phyloP scores from a whole-genome alignment of 2,888 invertebrate species.

The Steinernema scapterisci region DNA sequence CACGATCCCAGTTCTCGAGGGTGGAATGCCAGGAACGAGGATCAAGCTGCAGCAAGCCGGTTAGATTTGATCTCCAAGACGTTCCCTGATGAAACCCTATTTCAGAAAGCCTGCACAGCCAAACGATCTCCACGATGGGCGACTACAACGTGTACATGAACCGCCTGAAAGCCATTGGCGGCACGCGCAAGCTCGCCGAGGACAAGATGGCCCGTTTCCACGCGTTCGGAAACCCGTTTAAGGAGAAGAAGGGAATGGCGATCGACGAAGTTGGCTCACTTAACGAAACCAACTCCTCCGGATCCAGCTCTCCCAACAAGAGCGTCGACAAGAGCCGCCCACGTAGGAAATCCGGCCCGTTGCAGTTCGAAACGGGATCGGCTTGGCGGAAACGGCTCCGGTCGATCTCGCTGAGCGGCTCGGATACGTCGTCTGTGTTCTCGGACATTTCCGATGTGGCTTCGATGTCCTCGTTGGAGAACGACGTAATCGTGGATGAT shows the following conservation, averaged over 20 bases:
- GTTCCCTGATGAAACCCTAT: neutral
- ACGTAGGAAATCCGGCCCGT: conserved; percentile 8
- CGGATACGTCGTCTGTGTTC: conserved; percentile 33
- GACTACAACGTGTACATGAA: conserved; percentile 98
- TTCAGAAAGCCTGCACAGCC: conserved; percentile 84
- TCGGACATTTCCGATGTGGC: conserved; percentile 27
- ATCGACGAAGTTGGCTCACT: conserved; percentile 59
- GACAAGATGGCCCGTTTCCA: conserved; percentile 83
- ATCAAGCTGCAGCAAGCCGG: conserved; percentile 80
- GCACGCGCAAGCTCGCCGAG: neutral
- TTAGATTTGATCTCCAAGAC: conserved; percentile 50
- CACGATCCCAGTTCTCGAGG: conserved; percentile 52
- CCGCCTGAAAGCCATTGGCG: conserved; percentile 73
- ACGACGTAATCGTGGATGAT: conserved; percentile 5
- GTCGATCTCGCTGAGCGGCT: conserved; percentile 7
- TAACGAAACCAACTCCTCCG: neutral
- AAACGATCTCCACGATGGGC: conserved; percentile 97
- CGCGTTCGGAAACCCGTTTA: conserved; percentile 99
- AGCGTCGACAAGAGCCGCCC: neutral
- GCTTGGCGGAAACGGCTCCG: conserved; percentile 8
- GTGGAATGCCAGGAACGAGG: conserved; percentile 75
- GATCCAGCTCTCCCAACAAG: neutral
- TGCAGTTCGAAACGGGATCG: conserved; percentile 17
- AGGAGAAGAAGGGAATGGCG: conserved; percentile 77
- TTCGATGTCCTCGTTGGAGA: conserved; percentile 13